Evolutionary conservation across 2,797 vertebrate species (phyloP), one percentile per base, ranked within the genome.

Genomic region (Gymnocypris eckloni): DNA sequence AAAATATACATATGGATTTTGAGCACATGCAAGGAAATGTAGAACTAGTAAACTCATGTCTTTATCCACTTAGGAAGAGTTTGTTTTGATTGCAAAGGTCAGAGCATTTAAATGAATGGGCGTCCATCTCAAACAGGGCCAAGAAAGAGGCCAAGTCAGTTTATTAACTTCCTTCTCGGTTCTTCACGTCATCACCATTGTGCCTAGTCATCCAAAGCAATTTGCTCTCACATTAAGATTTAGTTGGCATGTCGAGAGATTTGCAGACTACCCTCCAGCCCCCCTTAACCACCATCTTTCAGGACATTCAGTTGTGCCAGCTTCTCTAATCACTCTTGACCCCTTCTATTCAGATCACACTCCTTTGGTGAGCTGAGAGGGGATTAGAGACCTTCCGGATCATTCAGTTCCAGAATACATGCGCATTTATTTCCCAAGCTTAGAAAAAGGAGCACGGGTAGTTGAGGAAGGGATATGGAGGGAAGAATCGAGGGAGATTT

Each of bases 251-350:
- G 76, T 71, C 12, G 12, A 80, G 45, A 72, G 81, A 83, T 83
- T 87, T 61, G 25, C 20, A 67, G 66, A 59, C 25, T 50, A 50
- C 16, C 25, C 48, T 7, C 20, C 22, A 56, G 39, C 41, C 69
- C 76, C 43, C 54, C 84, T 66, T 72, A 52, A 64, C 56, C 78
- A 76, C 18, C 33, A 56, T 52, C 48, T 43, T 82, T 76, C n/a
- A 67, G 71, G 71, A 43, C 37, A 67, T 81, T 73, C 72, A 50
- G 69, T 87, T 87, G 59, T 73, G 70, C 50, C 70, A 81, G 79
- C 83, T 87, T 61, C 48, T 79, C 79, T 79, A 88, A 82, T 86
- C 85, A 73, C 84, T 86, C 81, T 80, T 78, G 61, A 82, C 56
- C 75, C 70, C 22, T 59, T 75, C 69, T 48, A 79, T 87, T 83